Conservation (phyloP, 2,888 invertebrate species). For the Chaetogeoica ovagalla region DNA sequence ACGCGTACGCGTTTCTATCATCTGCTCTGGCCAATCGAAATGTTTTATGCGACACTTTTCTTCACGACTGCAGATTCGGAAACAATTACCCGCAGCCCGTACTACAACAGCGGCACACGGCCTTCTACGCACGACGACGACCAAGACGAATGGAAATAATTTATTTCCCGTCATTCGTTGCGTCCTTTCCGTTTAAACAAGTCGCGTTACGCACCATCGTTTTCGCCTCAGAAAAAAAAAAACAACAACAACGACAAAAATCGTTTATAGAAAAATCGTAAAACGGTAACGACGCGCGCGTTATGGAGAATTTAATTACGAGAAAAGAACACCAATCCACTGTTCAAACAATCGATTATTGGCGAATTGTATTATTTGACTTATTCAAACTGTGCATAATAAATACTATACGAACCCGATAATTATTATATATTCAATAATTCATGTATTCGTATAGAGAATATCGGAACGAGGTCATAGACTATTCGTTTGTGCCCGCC, state of each 20-base stretch:
- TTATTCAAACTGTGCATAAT: too few relatives aligned
- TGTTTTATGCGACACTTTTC: slow-evolving; percentile 27
- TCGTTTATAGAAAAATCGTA: background rate
- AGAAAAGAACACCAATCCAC: too few relatives aligned
- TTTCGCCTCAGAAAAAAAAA: background rate
- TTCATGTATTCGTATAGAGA: too few relatives aligned
- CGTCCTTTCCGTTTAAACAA: background rate
- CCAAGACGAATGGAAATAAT: slow-evolving; percentile 40
- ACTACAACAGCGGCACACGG: background rate
- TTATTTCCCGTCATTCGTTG: slow-evolving; percentile 16
- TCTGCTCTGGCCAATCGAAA: slow-evolving; percentile 38
- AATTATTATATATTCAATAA: too few relatives aligned
- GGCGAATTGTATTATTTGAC: too few relatives aligned
- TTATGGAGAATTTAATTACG: too few relatives aligned
- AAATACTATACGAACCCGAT: too few relatives aligned
- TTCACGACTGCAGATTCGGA: background rate
- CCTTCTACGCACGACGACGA: slow-evolving; percentile 3
- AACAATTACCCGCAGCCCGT: background rate
- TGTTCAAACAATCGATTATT: too few relatives aligned
- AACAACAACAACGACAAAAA: background rate
- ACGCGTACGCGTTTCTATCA: background rate
- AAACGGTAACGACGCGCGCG: background rate
- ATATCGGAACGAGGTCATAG: too few relatives aligned
- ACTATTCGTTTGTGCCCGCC: too few relatives aligned
- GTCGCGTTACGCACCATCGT: background rate